phyloP scores from a whole-genome alignment of 2,888 invertebrate genomes.

The Plagodis dolabraria region DNA sequence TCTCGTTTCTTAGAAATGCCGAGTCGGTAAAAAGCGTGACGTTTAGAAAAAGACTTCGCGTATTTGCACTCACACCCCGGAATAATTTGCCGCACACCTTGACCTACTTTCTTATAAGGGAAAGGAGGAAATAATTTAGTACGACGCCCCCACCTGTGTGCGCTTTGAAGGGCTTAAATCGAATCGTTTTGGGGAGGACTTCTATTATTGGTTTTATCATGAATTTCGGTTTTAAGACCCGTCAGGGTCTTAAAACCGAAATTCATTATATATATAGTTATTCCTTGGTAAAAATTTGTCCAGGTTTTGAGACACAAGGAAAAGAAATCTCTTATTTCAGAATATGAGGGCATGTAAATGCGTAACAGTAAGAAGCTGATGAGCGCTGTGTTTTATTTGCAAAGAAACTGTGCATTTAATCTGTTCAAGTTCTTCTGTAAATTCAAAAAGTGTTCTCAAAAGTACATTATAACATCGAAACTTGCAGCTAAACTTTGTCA shows the following conservation, averaged over 20 bases:
- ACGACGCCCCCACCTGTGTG: slow-evolving; percentile 44
- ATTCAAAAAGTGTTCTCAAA: slow-evolving; percentile 10
- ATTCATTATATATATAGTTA: too few species aligned
- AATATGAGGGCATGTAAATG: too few species aligned
- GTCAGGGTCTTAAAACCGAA: too few species aligned
- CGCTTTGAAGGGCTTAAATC: slow-evolving; percentile 35
- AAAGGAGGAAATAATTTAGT: slow-evolving; percentile 53
- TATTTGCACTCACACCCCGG: slow-evolving; percentile 61
- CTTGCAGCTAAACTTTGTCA: slow-evolving; percentile 19
- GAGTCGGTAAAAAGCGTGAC: slow-evolving; percentile 51
- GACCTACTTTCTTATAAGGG: slow-evolving; percentile 54
- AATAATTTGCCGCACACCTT: slow-evolving; percentile 70
- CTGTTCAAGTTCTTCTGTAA: slow-evolving; percentile 12
- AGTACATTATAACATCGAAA: slow-evolving; percentile 11
- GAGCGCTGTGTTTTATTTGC: slow-evolving; percentile 5
- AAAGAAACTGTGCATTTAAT: slow-evolving; percentile 26
- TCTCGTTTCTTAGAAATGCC: not conserved
- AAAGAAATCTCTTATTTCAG: too few species aligned
- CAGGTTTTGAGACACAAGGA: too few species aligned
- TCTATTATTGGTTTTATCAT: slow-evolving; percentile 43
- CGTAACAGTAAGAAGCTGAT: too few species aligned
- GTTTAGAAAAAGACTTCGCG: slow-evolving; percentile 61
- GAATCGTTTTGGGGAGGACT: slow-evolving; percentile 43
- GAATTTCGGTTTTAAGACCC: slow-evolving; percentile 20
- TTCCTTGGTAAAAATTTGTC: slow-evolving; percentile 29